These are phyloP conservation scores for Creontiades dilutus DNA, from an alignment of 2,888 invertebrate genomes.

Conservation along the genomic window DNA sequence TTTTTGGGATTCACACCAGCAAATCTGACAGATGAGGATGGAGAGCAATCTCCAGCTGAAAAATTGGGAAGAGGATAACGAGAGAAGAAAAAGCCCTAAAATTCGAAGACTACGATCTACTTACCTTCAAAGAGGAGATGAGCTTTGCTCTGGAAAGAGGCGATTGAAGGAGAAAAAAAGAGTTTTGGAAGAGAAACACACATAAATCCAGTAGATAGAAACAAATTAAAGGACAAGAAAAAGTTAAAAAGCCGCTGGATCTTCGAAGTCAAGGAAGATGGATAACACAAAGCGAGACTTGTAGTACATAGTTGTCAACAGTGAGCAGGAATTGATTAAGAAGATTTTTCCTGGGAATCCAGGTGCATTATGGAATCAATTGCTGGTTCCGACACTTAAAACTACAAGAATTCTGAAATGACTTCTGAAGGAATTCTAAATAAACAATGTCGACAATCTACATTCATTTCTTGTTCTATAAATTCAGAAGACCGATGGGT, in stretches of 20 bases:
- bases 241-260: conserved; percentile 7
- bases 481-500: not conserved
- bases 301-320: too few relatives aligned
- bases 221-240: not conserved
- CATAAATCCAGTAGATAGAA: not conserved
- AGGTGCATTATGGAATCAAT: not conserved
- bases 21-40: not conserved
- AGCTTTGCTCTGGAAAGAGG: conserved; percentile 1
- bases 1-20: not conserved
- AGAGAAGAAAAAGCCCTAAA: not conserved
- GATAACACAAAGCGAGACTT: too few relatives aligned
- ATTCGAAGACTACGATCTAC: not conserved
- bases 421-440: not conserved
- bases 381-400: not conserved
- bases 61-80: not conserved
- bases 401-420: not conserved
- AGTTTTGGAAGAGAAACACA: too few relatives aligned
- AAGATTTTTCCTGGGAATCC: not conserved
- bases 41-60: not conserved
- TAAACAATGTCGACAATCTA: not conserved
- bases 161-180: too few relatives aligned
- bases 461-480: not conserved
- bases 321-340: too few relatives aligned
- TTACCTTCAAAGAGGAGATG: not conserved
- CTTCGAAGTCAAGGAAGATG: not conserved